A percentile compares a stretch with the other conserved stretches of the same genome.
Conservation (phyloP, 2,888 invertebrate species). For the Litoditis marina region DNA sequence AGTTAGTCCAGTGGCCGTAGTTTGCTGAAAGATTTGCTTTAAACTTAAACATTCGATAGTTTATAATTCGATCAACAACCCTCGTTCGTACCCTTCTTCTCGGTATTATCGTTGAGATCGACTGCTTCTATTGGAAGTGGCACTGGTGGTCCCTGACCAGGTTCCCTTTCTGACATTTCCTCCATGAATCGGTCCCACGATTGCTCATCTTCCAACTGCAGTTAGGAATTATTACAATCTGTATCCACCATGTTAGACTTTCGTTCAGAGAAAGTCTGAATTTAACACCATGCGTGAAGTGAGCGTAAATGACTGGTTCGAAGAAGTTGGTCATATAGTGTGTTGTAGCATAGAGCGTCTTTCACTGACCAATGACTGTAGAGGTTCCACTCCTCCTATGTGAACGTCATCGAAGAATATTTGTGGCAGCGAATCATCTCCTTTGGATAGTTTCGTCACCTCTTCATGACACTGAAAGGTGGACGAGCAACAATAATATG, state of each 20-base stretch:
- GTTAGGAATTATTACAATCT: neutral
- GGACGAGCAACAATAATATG: neutral
- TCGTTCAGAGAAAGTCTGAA: too few relatives aligned
- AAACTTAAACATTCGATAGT: too few relatives aligned
- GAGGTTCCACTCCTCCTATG: slow-evolving; percentile 63
- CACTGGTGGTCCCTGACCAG: slow-evolving; percentile 21
- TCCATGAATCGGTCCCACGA: slow-evolving; percentile 51
- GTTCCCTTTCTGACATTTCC: slow-evolving; percentile 44
- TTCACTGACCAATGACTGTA: slow-evolving; percentile 62
- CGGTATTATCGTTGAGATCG: slow-evolving; percentile 23
- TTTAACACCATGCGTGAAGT: too few relatives aligned
- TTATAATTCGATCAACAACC: too few relatives aligned
- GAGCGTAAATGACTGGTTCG: too few relatives aligned
- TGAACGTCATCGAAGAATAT: slow-evolving; percentile 64
- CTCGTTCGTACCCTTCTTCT: slow-evolving; percentile 7
- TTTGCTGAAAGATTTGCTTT: too few relatives aligned
- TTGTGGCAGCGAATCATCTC: slow-evolving; percentile 62
- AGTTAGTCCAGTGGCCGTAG: too few relatives aligned
- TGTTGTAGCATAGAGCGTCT: too few relatives aligned
- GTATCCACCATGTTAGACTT: too few relatives aligned
- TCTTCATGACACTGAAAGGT: slow-evolving; percentile 50
- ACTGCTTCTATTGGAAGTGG: slow-evolving; percentile 30
- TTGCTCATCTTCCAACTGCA: slow-evolving; percentile 25
- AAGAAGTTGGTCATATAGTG: too few relatives aligned
- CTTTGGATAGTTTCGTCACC: slow-evolving; percentile 57